Evolutionary conservation across 2,797 vertebrate species (phyloP).

Genomic region (Aldrovandia affinis): DNA sequence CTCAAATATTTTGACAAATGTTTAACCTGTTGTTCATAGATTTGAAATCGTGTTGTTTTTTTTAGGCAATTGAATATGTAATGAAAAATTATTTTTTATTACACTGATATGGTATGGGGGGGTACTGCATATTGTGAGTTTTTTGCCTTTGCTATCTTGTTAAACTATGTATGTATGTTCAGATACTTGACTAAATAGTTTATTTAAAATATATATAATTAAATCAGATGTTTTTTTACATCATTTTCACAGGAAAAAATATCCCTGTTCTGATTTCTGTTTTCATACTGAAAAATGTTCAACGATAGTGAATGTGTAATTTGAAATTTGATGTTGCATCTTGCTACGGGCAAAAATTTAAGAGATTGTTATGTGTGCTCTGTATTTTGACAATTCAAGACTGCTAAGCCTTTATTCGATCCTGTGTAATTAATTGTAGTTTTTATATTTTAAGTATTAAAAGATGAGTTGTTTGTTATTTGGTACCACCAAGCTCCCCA

Average conservation of each 20-base stretch:
- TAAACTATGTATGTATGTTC: slow-evolving; percentile 34
- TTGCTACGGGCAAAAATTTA: slow-evolving; percentile 70
- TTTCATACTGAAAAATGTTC: slow-evolving; percentile 55
- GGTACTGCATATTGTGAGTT: slow-evolving; percentile 16
- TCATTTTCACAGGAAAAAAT: slow-evolving; percentile 74
- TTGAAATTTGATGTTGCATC: slow-evolving; percentile 49
- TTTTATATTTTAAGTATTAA: slow-evolving; percentile 64
- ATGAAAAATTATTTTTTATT: slow-evolving; percentile 56
- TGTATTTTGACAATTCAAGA: slow-evolving; percentile 40
- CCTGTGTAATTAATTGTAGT: slow-evolving; percentile 42
- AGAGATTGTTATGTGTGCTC: slow-evolving; percentile 60
- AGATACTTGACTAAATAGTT: slow-evolving; percentile 72
- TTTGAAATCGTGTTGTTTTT: slow-evolving; percentile 30
- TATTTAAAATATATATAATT: slow-evolving; percentile 78
- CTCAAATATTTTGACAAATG: slow-evolving; percentile 65
- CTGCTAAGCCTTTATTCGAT: slow-evolving; percentile 42
- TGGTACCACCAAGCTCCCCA: slow-evolving; percentile 76
- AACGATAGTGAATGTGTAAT: slow-evolving; percentile 38
- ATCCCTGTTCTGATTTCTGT: slow-evolving; percentile 65
- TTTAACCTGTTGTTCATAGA: slow-evolving; percentile 48
- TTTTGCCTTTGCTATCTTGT: slow-evolving; percentile 38
- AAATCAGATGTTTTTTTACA: slow-evolving; percentile 69
- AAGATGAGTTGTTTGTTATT: slow-evolving; percentile 74
- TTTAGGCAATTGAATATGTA: slow-evolving; percentile 50
- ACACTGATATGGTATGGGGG: slow-evolving; percentile 56